Conservation (phyloP, 2,797 vertebrate genomes). For the Lithobates pipiens region DNA sequence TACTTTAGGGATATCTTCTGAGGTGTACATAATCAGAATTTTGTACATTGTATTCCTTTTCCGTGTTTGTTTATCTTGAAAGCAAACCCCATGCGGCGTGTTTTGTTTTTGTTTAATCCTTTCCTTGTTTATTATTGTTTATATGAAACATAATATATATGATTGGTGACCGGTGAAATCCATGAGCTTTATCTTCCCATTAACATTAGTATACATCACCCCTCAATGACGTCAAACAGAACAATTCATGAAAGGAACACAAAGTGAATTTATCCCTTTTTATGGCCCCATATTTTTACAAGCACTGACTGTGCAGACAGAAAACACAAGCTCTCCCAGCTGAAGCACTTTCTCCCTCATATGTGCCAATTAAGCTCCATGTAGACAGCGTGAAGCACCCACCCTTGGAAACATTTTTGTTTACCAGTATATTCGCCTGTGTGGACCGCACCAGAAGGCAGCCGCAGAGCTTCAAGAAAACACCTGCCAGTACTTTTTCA, state of each 20-base stretch:
- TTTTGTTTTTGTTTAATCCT: background rate
- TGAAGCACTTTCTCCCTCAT: conserved; percentile 19
- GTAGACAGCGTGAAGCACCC: conserved; percentile 44
- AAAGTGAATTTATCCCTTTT: background rate
- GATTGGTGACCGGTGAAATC: no score
- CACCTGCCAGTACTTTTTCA: conserved; percentile 68
- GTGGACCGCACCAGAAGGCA: conserved; percentile 17
- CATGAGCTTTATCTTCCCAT: background rate
- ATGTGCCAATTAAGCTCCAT: conserved; percentile 38
- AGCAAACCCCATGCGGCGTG: background rate
- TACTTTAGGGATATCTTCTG: background rate
- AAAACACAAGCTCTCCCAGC: conserved; percentile 37
- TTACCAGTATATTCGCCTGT: conserved; percentile 62
- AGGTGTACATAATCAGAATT: background rate
- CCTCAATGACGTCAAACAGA: background rate
- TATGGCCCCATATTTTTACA: conserved; percentile 32
- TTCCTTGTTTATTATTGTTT: background rate
- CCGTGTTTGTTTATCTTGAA: background rate
- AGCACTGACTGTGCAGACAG: conserved; percentile 5
- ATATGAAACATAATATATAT: background rate
- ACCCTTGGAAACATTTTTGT: conserved; percentile 64
- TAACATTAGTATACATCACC: background rate
- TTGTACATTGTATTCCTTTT: background rate
- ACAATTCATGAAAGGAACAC: background rate
- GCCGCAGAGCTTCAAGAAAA: conserved; percentile 65